A percentile compares a stretch with the other conserved stretches of the same genome.
Conservation (phyloP, 2,113 vertebrate species). For the Cyanoramphus novaezelandiae region DNA sequence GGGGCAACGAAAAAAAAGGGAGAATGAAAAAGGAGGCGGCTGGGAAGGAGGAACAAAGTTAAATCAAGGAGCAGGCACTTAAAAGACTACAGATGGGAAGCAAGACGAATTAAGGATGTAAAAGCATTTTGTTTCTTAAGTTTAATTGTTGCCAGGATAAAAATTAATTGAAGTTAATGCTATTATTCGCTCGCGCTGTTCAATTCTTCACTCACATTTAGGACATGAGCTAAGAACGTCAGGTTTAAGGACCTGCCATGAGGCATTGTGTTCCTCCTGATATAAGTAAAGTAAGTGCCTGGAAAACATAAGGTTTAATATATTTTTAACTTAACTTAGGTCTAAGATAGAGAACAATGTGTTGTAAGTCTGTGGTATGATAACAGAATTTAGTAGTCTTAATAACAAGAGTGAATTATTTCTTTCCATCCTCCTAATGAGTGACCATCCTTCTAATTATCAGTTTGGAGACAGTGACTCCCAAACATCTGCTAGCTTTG, state of each 20-base stretch:
- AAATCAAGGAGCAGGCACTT: conserved; percentile 75
- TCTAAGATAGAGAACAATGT: no score
- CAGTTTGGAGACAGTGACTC: no score
- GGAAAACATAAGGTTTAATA: no score
- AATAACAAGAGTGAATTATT: no score
- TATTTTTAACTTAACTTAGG: no score
- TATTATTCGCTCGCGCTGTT: conserved; percentile 76
- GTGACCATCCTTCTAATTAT: no score
- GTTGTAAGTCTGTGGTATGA: no score
- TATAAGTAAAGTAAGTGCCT: no score
- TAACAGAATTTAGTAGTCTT: no score
- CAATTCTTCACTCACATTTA: conserved; percentile 77
- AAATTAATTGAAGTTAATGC: conserved; percentile 82
- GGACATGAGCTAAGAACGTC: conserved; percentile 46
- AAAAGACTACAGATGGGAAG: conserved; percentile 80
- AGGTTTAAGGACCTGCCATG: conserved; percentile 49
- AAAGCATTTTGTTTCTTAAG: conserved; percentile 82
- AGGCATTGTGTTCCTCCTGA: background rate
- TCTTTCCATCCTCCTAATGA: no score
- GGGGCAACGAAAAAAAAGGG: background rate
- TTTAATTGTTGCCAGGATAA: conserved; percentile 81
- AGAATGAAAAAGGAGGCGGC: conserved; percentile 11
- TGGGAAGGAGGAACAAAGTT: conserved; percentile 72
- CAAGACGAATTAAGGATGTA: conserved; percentile 81
- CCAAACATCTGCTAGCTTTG: no score